These are phyloP conservation scores for Pogona vitticeps DNA, from an alignment of 2,113 vertebrate species.

Conservation along the genomic window DNA sequence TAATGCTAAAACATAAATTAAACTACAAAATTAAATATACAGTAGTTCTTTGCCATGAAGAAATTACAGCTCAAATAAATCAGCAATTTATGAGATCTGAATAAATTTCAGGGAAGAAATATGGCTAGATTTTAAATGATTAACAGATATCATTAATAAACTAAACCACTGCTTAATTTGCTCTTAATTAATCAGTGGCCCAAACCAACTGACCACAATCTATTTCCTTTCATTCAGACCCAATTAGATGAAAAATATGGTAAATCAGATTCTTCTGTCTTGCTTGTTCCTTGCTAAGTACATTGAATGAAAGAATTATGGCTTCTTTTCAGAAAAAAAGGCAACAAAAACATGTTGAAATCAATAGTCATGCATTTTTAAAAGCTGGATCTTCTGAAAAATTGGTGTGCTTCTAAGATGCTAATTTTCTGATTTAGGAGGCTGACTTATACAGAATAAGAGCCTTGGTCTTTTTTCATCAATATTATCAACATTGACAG, in stretches of 20 bases:
- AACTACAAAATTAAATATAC: not conserved
- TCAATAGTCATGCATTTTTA: not conserved
- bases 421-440: not conserved
- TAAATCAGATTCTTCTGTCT: not conserved
- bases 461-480: too few species aligned
- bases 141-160: not conserved
- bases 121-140: not conserved
- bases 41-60: not conserved
- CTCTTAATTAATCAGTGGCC: not conserved
- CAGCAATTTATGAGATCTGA: not conserved
- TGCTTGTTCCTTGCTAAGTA: not conserved
- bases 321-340: not conserved
- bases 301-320: not conserved
- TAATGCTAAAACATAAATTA: not conserved
- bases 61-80: not conserved
- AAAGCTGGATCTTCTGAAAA: not conserved
- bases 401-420: not conserved
- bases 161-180: not conserved
- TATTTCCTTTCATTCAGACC: not conserved
- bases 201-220: not conserved
- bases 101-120: not conserved
- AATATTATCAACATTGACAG: too few species aligned
- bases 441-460: too few species aligned
- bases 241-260: not conserved
- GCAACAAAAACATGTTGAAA: not conserved